Base-by-base conservation (phyloP, 2,888 invertebrate species). In the Hybos culiciformis region DNA sequence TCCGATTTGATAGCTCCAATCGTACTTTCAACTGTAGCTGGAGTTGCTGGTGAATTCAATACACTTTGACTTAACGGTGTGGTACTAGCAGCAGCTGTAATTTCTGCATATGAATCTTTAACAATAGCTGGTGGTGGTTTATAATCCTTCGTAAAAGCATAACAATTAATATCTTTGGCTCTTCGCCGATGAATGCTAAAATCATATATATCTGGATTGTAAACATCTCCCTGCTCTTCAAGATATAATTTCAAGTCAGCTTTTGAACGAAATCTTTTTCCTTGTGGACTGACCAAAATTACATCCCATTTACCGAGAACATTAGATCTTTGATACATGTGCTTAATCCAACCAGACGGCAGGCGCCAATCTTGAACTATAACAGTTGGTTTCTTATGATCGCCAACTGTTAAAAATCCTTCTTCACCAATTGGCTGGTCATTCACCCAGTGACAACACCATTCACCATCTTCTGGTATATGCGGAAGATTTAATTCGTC, bases 241-340 rank as follows among this genome's bases (percentile, higher is more conserved):
- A 67, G 52, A 43, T 59, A 64, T 11, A 63, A 51, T 52, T 71
- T 71, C 2, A 78, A 63, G 53, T 77, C 78, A 18, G 70, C 67
- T 51, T 72, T 70, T 2, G 73, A 73, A 29, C 78, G 64, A 48
- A 78, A 78, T 48, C 72, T 73, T 49, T 73, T 72, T n/a, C 73
- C 73, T 37, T 70, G 72, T 1, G 76, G 73, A 49, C 76, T 74
- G 1, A 83, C 70, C 43, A 86, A 71, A 36, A 85, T 74, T 3
- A 83, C 80, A 56, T 85, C 84, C 85, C 85, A 87, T 59, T 85
- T 86, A 7, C 83, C 84, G 0, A 66, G 56, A 11, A 80, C 80
- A 18, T 81, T 80, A 34, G 74, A 70, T 23, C 83, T 71, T 49
- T 82, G 78, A 19, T 80, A 76, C 66, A 85, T 77, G 59, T 84